These are phyloP conservation scores for Lophochroa leadbeateri DNA, from an alignment of 2,113 vertebrate species.

Conservation along the genomic window DNA sequence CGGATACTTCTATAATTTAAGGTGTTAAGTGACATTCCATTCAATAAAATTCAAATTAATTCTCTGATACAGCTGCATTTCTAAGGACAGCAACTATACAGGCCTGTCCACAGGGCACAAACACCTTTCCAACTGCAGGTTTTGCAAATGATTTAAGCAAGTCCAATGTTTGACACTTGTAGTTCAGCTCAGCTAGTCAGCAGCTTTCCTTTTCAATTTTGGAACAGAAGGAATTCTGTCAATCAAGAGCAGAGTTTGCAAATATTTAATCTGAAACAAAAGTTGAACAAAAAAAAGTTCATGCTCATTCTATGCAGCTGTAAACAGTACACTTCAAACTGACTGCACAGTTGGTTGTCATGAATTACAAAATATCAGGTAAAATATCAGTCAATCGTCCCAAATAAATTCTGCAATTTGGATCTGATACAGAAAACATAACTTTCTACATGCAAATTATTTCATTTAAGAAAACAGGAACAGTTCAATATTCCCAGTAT, in stretches of 20 bases:
- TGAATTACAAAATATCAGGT: background rate
- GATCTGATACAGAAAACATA: background rate
- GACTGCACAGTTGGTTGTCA: background rate
- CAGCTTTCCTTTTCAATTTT: background rate
- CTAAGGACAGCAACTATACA: background rate
- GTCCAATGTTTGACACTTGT: background rate
- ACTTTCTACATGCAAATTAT: background rate
- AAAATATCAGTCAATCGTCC: background rate
- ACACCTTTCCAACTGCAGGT: background rate
- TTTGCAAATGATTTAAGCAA: background rate
- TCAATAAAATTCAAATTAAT: background rate
- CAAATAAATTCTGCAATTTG: background rate
- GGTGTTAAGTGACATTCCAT: background rate
- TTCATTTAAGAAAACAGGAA: background rate
- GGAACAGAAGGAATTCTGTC: background rate
- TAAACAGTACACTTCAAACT: background rate
- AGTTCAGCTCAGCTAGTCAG: background rate
- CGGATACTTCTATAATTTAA: background rate
- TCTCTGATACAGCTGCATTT: background rate
- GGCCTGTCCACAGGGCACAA: background rate
- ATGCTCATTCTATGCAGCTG: background rate
- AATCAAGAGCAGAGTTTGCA: background rate
- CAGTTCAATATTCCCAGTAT: background rate
- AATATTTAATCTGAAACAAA: background rate
- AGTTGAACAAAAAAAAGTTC: background rate